Evolutionary conservation across 30 jellyfish, hydroid and myxozoan genomes (phyloP).

Genomic region (Nemopilema nomurai): DNA sequence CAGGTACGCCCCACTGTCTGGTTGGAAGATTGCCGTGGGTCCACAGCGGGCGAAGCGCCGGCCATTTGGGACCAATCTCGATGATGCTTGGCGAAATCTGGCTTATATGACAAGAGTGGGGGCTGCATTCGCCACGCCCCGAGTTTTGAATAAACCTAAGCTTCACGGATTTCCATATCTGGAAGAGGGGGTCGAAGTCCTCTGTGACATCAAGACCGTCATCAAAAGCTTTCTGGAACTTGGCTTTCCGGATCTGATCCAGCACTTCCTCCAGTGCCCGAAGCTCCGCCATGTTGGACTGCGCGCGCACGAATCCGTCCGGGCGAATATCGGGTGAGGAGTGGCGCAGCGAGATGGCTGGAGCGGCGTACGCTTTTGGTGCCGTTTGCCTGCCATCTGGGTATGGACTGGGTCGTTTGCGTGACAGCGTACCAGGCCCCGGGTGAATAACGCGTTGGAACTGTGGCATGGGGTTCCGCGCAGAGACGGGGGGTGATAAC

Average conservation of each 20-base stretch:
- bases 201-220: constrained; percentile 1
- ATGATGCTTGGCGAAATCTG: constrained; percentile 38
- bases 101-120: background rate
- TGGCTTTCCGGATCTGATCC: constrained; percentile 23
- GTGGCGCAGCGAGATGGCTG: constrained; percentile 2
- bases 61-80: constrained; percentile 30
- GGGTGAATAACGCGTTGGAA: constrained; percentile 22
- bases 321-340: constrained; percentile 18
- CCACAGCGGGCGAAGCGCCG: background rate
- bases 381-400: constrained; percentile 6
- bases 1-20: background rate
- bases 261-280: constrained; percentile 46
- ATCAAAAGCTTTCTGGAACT: constrained; percentile 36
- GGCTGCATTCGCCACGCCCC: background rate
- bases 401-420: constrained; percentile 29
- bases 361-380: background rate
- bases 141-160: constrained; percentile 1
- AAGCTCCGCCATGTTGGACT: constrained; percentile 6
- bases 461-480: constrained; percentile 3
- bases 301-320: constrained; percentile 9
- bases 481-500: constrained; percentile 14
- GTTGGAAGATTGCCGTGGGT: background rate
- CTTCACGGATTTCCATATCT: constrained; percentile 34
- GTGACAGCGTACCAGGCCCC: constrained; percentile 21
- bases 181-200: constrained; percentile 25